phyloP scores from a whole-genome alignment of 2,113 vertebrate species.

The Microtus ochrogaster region DNA sequence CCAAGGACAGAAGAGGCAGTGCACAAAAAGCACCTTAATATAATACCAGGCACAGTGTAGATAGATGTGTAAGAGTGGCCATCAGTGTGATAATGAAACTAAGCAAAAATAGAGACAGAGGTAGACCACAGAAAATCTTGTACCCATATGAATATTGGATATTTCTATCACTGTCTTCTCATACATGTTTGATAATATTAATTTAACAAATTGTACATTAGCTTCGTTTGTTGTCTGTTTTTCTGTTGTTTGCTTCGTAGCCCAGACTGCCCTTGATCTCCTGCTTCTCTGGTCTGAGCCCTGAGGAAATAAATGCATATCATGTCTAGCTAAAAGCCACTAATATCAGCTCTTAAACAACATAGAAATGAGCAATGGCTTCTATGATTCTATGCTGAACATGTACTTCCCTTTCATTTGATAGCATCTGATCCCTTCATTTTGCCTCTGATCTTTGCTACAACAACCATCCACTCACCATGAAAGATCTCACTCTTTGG shows the following conservation, averaged over 20 bases:
- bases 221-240: not conserved
- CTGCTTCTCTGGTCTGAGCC: not conserved
- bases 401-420: not conserved
- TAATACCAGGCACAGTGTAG: accelerated
- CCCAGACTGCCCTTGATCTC: not conserved
- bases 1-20: not conserved
- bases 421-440: not conserved
- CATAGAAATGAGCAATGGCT: not conserved
- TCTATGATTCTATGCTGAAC: not conserved
- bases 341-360: too few species aligned
- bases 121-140: not conserved
- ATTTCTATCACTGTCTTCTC: not conserved
- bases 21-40: not conserved
- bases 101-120: too few species aligned
- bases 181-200: not conserved
- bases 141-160: not conserved
- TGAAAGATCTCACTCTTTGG: too few species aligned
- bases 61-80: not conserved
- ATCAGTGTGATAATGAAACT: not conserved
- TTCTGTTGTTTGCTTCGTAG: not conserved
- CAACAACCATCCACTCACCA: not conserved
- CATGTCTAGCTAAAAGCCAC: not conserved
- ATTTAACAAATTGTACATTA: not conserved
- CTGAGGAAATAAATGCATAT: not conserved
- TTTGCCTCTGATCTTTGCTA: constrained; percentile 38